Evolutionary conservation across 2,888 invertebrate genomes (phyloP), one percentile per base, ranked within the genome.

Genomic region (Polietes domitor): DNA sequence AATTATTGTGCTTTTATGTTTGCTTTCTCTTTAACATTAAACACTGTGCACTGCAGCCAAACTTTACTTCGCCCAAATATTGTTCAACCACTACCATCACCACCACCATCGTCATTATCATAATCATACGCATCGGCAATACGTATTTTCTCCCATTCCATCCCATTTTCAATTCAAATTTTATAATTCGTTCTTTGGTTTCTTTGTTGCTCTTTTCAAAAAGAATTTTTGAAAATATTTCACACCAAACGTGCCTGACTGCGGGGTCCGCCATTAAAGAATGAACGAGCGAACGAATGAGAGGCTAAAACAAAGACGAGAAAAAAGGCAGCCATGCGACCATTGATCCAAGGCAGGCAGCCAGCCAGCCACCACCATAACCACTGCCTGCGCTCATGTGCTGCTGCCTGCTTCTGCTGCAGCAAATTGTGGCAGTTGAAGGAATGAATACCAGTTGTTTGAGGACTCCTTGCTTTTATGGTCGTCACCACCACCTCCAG

Each of bases 341-440:
- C 32, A n/a, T n/a, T n/a, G 32, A 32, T 12, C 37, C 1, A 37
- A 37, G n/a, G n/a, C n/a, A n/a, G n/a, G 26, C 65, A 12, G 37
- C 32, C n/a, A 47, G 7, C 37, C 70, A 70, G 65, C 47, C 61
- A 75, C 77, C 73, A 68, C 41, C 73, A 65, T 65, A 47, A 61
- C 58, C 32, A 50, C 24, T 37, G 41, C 19, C 19, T 37, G 26
- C 37, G 37, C 12, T 37, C 10, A 37, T 32, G 4, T 32, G n/a
- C 9, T 41, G 9, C 24, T 15, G 15, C 28, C 7, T 24, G 28
- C 9, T 15, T 12, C 21, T 50, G 26, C 26, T 6, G 19, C 70
- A 7, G 26, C 70, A 28, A 47, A 47, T n/a, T 47, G 28, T 15
- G 26, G 9, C 68, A 12, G 21, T 47, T n/a, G n/a, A n/a, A 47